A percentile compares a stretch with the other conserved stretches of the same genome.
phyloP scores from a whole-genome alignment of 2,113 vertebrate species.

The Mixornis gularis region DNA sequence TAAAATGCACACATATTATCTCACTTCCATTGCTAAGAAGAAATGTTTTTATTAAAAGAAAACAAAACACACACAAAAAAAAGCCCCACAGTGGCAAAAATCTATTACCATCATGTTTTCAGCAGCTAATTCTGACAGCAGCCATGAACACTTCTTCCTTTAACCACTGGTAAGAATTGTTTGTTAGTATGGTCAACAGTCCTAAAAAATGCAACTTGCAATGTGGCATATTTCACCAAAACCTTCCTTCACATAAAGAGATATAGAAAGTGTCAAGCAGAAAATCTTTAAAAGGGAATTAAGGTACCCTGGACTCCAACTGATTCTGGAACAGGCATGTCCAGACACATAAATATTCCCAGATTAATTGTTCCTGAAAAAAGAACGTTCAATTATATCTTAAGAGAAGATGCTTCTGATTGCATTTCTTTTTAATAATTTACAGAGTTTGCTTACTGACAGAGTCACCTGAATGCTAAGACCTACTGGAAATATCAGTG shows the following conservation, averaged over 20 bases:
- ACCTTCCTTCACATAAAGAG: background rate
- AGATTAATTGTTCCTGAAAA: background rate
- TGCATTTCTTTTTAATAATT: background rate
- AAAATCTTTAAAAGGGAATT: background rate
- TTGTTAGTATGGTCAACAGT: background rate
- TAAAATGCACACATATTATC: background rate
- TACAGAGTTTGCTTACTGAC: background rate
- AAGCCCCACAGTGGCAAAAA: background rate
- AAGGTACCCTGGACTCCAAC: background rate
- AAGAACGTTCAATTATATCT: background rate
- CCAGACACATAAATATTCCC: background rate
- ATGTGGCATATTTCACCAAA: background rate
- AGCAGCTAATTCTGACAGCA: background rate
- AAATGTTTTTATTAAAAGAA: background rate
- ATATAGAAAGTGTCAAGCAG: background rate
- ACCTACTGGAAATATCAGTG: background rate
- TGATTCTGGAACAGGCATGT: background rate
- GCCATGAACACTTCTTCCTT: background rate
- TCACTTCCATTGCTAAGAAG: background rate
- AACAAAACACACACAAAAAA: background rate
- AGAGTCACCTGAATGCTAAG: background rate
- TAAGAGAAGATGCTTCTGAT: background rate
- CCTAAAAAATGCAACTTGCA: background rate
- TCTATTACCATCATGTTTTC: background rate
- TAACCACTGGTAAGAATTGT: background rate